phyloP scores from a whole-genome alignment of 2,888 invertebrate species.

The Cepaea hortensis region DNA sequence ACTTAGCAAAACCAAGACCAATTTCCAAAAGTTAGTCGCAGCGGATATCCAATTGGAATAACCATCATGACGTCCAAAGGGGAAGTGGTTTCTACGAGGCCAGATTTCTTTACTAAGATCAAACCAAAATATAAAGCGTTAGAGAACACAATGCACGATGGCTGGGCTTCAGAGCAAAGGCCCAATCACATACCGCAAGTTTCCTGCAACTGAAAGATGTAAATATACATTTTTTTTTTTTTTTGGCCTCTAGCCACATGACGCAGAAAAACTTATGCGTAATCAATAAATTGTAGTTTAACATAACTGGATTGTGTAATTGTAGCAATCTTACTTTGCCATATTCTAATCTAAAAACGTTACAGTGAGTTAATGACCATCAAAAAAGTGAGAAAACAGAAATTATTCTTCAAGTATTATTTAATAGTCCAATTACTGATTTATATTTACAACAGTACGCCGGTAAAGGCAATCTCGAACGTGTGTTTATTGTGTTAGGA shows the following conservation, averaged over 20 bases:
- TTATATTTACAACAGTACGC: neutral
- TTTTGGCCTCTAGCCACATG: neutral
- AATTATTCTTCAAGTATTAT: no score
- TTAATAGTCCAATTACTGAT: slow-evolving; percentile 21
- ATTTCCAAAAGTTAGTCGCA: no score
- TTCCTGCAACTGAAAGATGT: no score
- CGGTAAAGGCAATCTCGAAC: neutral
- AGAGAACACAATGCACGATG: no score
- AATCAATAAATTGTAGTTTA: neutral
- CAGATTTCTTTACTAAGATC: no score
- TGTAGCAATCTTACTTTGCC: neutral
- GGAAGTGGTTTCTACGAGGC: no score
- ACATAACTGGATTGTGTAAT: neutral
- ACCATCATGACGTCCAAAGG: no score
- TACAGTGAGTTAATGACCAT: neutral
- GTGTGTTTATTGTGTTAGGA: neutral
- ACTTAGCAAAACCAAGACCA: no score
- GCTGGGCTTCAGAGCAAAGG: no score
- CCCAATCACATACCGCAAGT: no score
- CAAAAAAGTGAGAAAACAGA: neutral
- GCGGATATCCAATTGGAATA: no score
- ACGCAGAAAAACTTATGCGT: neutral
- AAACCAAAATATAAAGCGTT: no score
- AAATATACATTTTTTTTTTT: neutral
- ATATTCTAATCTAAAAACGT: neutral